These are phyloP conservation scores for Lateolabrax maculatus DNA, from an alignment of 2,797 vertebrate species.

Conservation along the genomic window DNA sequence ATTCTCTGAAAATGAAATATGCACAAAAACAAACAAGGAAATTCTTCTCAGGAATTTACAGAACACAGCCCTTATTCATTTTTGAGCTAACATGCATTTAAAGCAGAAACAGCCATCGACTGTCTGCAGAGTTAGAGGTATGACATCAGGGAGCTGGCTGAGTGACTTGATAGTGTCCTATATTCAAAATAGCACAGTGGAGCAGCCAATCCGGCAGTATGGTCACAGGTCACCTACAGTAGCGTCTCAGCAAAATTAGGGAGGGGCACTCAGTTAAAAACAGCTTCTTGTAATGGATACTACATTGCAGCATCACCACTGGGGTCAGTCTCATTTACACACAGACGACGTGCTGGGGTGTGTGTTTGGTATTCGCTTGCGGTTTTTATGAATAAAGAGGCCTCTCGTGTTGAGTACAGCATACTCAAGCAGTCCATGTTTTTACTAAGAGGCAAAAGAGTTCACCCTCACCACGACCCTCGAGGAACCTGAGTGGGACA, in stretches of 20 bases:
- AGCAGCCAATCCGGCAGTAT: constrained; percentile 16
- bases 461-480: constrained; percentile 1
- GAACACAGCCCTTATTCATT: background rate
- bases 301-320: background rate
- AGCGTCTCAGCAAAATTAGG: constrained; percentile 53
- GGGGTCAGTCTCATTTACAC: constrained; percentile 38
- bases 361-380: constrained; percentile 3
- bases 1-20: background rate
- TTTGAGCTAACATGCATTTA: background rate
- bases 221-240: constrained; percentile 63
- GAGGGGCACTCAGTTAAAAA: constrained; percentile 54
- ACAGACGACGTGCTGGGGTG: constrained; percentile 2
- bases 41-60: background rate
- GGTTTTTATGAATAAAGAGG: constrained; percentile 28
- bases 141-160: constrained; percentile 25
- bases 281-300: constrained; percentile 62
- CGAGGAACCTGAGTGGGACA: constrained; percentile 13
- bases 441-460: constrained; percentile 8
- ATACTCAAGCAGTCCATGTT: background rate
- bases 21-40: background rate
- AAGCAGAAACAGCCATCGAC: background rate
- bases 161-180: constrained; percentile 42
- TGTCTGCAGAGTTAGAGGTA: constrained; percentile 7
- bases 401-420: background rate
- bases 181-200: constrained; percentile 56